Conservation (phyloP, 1,140 invertebrate species). For the Pristionchus pacificus region DNA sequence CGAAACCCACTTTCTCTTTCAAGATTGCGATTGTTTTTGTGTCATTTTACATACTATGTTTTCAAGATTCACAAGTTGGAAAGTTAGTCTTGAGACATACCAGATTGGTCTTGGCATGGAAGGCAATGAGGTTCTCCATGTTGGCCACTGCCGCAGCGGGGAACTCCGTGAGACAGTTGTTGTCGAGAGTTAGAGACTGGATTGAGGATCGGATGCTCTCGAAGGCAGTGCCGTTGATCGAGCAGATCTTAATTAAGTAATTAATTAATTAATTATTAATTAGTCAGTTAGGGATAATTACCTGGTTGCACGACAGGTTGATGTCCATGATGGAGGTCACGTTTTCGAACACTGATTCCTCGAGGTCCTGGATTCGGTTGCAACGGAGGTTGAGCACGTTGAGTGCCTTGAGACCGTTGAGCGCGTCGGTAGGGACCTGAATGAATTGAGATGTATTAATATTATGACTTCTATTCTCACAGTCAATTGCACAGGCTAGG, state of each 20-base stretch:
- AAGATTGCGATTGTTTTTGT: too few species aligned
- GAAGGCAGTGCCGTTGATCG: slow-evolving; percentile 43
- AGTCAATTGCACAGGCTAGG: too few species aligned
- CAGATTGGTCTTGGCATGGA: slow-evolving; percentile 55
- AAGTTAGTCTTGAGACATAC: slow-evolving; percentile 28
- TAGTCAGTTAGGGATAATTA: slow-evolving; percentile 14
- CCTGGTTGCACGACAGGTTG: slow-evolving; percentile 54
- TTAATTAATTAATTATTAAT: slow-evolving; percentile 1
- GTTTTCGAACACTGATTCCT: slow-evolving; percentile 39
- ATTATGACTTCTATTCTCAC: too few species aligned
- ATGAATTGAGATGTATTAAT: too few species aligned
- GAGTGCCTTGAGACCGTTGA: slow-evolving; percentile 45
- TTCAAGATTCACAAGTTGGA: too few species aligned
- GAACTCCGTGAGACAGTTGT: slow-evolving; percentile 48
- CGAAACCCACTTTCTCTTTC: too few species aligned
- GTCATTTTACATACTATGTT: too few species aligned
- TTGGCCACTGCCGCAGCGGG: slow-evolving; percentile 44
- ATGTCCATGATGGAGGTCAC: slow-evolving; percentile 52
- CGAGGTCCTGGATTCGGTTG: slow-evolving; percentile 51
- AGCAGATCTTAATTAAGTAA: slow-evolving; percentile 45
- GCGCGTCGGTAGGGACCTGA: slow-evolving; percentile 28
- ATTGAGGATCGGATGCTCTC: slow-evolving; percentile 42
- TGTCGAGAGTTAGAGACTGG: slow-evolving; percentile 54
- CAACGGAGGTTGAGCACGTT: slow-evolving; percentile 42
- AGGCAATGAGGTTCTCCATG: slow-evolving; percentile 50